phyloP scores from a whole-genome alignment of 2,797 vertebrate genomes.

The Taenioides sp. region DNA sequence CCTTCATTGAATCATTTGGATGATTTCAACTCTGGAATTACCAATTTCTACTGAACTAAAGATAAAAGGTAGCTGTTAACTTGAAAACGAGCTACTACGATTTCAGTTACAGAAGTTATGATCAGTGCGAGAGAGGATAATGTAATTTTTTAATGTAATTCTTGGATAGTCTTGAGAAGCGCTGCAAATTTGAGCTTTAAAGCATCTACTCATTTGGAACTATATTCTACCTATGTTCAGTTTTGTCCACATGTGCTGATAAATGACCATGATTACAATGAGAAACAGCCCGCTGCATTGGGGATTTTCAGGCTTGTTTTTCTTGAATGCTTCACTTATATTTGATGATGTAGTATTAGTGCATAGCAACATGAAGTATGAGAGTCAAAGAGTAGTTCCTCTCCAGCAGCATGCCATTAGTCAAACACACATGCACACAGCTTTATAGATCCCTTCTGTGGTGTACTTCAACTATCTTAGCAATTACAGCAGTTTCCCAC shows the following conservation, averaged over 20 bases:
- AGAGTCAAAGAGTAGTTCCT: slow-evolving; percentile 65
- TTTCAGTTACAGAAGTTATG: background rate
- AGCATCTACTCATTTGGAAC: background rate
- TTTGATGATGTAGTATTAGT: slow-evolving; percentile 20
- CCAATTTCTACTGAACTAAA: too few species aligned
- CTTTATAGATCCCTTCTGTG: slow-evolving; percentile 56
- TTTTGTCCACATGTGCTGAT: background rate
- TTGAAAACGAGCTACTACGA: background rate
- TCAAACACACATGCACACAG: slow-evolving; percentile 27
- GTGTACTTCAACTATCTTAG: slow-evolving; percentile 69
- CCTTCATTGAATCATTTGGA: too few species aligned
- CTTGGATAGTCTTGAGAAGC: background rate
- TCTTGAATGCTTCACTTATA: slow-evolving; percentile 17
- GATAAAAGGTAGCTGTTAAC: too few species aligned
- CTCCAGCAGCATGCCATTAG: slow-evolving; percentile 45
- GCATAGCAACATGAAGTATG: slow-evolving; percentile 12
- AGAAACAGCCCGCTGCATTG: slow-evolving; percentile 56
- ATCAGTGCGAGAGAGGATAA: background rate
- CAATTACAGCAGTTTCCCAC: slow-evolving; percentile 74
- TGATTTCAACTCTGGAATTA: too few species aligned
- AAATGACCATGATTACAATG: slow-evolving; percentile 56
- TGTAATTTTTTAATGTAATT: background rate
- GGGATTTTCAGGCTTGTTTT: slow-evolving; percentile 50
- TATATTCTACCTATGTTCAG: background rate
- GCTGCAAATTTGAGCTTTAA: background rate